These are phyloP conservation scores for Allygus modestus DNA, from an alignment of 2,888 invertebrate genomes.

Conservation along the genomic window DNA sequence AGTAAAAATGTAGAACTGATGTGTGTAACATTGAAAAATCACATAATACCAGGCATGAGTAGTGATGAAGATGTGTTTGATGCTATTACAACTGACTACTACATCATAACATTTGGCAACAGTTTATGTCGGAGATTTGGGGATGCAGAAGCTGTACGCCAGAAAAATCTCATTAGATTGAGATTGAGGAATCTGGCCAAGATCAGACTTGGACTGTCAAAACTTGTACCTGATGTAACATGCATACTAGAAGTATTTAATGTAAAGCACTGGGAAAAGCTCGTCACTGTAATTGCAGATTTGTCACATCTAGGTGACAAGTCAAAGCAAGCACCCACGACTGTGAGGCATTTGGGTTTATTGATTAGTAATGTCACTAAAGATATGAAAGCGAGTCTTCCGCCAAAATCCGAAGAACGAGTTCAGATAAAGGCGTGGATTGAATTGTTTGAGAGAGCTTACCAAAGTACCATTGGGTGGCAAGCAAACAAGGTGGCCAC, in stretches of 20 bases:
- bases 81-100: not conserved
- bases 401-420: not conserved
- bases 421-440: slow-evolving; percentile 2
- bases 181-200: slow-evolving; percentile 11
- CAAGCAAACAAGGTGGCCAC: not conserved
- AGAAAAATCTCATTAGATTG: not conserved
- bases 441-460: not conserved
- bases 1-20: not conserved
- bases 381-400: slow-evolving; percentile 5
- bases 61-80: not conserved
- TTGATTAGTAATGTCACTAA: not conserved
- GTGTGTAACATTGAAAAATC: slow-evolving; percentile 1
- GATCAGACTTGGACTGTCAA: slow-evolving; percentile 2
- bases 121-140: slow-evolving; percentile 17
- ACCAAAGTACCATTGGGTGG: slow-evolving; percentile 2
- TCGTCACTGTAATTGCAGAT: not conserved
- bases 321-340: slow-evolving; percentile 11
- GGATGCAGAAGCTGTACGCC: not conserved
- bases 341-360: not conserved
- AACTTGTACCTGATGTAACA: not conserved
- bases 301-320: not conserved
- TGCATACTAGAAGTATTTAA: not conserved
- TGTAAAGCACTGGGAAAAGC: not conserved
- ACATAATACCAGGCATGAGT: slow-evolving; percentile 4
- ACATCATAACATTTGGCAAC: slow-evolving; percentile 7